phyloP scores from a whole-genome alignment of 2,888 invertebrate genomes.

The Rosalia funebris region DNA sequence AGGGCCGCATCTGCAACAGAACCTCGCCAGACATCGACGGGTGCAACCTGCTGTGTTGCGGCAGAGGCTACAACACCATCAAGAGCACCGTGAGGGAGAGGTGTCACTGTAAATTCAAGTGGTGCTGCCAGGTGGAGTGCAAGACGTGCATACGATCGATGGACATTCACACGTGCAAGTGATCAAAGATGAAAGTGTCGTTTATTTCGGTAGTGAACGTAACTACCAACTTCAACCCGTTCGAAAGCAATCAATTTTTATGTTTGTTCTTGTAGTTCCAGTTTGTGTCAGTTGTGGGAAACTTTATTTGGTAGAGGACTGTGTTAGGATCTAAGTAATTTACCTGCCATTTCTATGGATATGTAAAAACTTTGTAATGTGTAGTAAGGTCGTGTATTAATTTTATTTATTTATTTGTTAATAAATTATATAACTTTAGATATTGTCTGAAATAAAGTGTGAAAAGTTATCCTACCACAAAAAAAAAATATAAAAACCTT shows the following conservation, averaged over 20 bases:
- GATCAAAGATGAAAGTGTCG: conserved; percentile 54
- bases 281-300: conserved; percentile 19
- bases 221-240: no score
- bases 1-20: conserved; percentile 80
- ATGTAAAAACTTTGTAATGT: conserved; percentile 18
- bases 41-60: conserved; percentile 90
- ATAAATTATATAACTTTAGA: no score
- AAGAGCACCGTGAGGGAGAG: conserved; percentile 80
- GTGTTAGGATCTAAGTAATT: background rate
- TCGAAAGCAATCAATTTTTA: background rate
- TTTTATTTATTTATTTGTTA: conserved; percentile 43
- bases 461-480: no score
- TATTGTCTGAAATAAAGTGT: no score
- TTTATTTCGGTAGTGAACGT: no score
- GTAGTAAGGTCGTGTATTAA: conserved; percentile 37
- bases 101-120: conserved; percentile 94
- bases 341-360: conserved; percentile 25
- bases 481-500: no score
- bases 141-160: conserved; percentile 83
- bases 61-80: conserved; percentile 90
- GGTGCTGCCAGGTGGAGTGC: conserved; percentile 96
- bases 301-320: conserved; percentile 3
- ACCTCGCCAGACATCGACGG: conserved; percentile 81
- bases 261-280: conserved; percentile 8
- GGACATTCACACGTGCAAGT: conserved; percentile 90